Conservation (phyloP, 1,140 invertebrate genomes). For the Metopolophium dirhodum region DNA sequence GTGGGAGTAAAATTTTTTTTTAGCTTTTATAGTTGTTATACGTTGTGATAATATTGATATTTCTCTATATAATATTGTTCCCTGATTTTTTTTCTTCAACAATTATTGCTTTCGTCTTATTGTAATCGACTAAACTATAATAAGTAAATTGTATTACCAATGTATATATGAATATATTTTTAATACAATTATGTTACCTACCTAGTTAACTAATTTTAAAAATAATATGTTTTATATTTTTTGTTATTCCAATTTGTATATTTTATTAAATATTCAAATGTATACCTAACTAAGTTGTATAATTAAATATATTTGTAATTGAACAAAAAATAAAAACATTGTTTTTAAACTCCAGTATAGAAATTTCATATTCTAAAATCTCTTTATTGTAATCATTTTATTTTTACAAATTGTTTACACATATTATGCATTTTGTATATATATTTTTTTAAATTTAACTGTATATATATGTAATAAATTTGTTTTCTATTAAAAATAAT, state of each 20-base stretch:
- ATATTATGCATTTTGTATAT: neutral
- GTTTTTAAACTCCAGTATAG: conserved; percentile 26
- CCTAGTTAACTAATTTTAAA: neutral
- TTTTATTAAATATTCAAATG: neutral
- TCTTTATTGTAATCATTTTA: conserved; percentile 43
- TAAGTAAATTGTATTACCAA: neutral
- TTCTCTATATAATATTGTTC: neutral
- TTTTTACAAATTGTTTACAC: conserved; percentile 40
- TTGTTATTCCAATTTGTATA: neutral
- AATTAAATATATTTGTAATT: neutral
- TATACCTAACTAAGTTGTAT: neutral
- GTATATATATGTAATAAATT: conserved; percentile 27
- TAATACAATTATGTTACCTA: neutral
- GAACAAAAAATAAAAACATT: neutral
- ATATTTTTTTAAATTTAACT: conserved; percentile 16
- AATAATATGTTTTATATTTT: too few species aligned
- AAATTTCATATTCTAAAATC: conserved; percentile 36
- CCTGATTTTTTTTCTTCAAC: neutral
- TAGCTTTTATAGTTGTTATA: neutral
- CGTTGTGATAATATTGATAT: neutral
- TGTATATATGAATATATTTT: neutral
- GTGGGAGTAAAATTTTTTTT: neutral
- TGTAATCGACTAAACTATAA: neutral
- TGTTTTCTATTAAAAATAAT: conserved; percentile 47
- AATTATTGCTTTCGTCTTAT: neutral